Percentiles rank a stretch among this genome's conserved stretches.
Evolutionary conservation across 2,113 vertebrate species (phyloP).

Genomic region (Proterorhinus semilunaris): DNA sequence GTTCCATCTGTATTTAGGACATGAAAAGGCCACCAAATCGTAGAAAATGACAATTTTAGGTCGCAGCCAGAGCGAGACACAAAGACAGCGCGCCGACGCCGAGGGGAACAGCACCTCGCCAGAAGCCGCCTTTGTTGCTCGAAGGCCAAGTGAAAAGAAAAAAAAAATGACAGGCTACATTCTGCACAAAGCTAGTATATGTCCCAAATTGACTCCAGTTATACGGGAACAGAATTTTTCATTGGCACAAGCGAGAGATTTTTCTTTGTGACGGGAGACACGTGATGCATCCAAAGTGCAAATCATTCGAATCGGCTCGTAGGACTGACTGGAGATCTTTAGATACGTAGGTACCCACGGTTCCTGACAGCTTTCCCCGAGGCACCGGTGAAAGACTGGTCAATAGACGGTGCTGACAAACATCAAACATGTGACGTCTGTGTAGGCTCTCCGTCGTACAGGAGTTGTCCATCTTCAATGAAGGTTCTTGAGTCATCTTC

Average conservation of each 20-base stretch:
- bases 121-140: not conserved
- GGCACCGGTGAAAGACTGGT: no score
- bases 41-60: not conserved
- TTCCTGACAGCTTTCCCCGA: no score
- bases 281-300: not conserved
- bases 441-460: no score
- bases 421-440: no score
- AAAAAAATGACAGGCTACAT: not conserved
- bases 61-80: not conserved
- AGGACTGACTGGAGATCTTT: no score
- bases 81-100: not conserved
- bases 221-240: no score
- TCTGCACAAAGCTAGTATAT: not conserved
- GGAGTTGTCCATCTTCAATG: no score
- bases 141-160: not conserved
- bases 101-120: not conserved
- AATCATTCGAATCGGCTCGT: not conserved
- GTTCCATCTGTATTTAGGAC: not conserved
- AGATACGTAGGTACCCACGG: no score
- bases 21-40: not conserved
- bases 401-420: no score
- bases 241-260: not conserved
- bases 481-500: no score
- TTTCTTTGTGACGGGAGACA: not conserved
- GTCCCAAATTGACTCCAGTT: not conserved